phyloP scores from a whole-genome alignment of 2,888 invertebrate genomes.

The Salticus scenicus region DNA sequence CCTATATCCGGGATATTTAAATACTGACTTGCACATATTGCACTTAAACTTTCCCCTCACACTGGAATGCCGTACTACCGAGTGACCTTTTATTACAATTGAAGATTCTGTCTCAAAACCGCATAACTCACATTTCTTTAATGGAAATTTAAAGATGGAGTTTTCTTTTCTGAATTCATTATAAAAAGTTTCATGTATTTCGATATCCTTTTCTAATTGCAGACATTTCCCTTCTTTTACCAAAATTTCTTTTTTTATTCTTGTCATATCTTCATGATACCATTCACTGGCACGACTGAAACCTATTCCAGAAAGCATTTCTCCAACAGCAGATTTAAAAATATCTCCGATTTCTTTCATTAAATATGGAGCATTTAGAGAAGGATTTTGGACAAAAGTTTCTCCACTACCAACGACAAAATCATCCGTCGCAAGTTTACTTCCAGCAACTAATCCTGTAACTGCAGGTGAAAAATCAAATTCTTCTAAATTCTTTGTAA shows the following conservation, averaged over 20 bases:
- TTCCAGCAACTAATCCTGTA: constrained; percentile 54
- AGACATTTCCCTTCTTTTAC: constrained; percentile 81
- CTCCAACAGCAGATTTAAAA: constrained; percentile 90
- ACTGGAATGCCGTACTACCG: constrained; percentile 93
- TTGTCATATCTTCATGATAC: constrained; percentile 91
- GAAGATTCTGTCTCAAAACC: constrained; percentile 91
- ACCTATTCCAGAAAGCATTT: constrained; percentile 93
- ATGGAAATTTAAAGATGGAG: constrained; percentile 83
- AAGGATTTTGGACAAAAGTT: constrained; percentile 71
- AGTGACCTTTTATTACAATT: constrained; percentile 88
- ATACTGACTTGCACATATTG: constrained; percentile 87
- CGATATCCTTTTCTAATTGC: constrained; percentile 85
- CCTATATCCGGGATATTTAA: constrained; percentile 87
- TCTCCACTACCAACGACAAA: constrained; percentile 59
- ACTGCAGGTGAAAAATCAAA: constrained; percentile 71
- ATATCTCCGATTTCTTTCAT: constrained; percentile 77
- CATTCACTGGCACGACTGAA: constrained; percentile 92
- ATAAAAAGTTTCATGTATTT: constrained; percentile 84
- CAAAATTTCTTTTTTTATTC: constrained; percentile 88
- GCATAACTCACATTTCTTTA: constrained; percentile 90
- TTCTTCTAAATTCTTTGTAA: constrained; percentile 61
- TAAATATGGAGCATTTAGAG: constrained; percentile 71
- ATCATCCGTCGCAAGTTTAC: constrained; percentile 62
- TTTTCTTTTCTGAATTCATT: constrained; percentile 88
- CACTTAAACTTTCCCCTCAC: constrained; percentile 78